These are phyloP conservation scores for Trachymyrmex septentrionalis DNA, from an alignment of 1,140 invertebrate genomes.

Conservation along the genomic window DNA sequence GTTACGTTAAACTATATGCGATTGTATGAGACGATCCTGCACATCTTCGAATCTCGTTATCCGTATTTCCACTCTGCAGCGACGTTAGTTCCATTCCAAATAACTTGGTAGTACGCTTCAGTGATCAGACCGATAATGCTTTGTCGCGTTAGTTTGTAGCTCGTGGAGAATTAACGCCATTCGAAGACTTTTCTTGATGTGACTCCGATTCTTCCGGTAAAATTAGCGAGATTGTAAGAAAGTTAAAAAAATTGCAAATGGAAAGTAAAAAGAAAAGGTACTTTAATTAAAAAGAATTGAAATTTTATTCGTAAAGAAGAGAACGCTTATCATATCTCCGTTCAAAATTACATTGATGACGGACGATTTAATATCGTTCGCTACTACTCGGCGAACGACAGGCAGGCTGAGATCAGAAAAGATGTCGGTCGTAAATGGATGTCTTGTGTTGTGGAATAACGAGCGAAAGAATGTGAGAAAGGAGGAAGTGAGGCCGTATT, in stretches of 20 bases:
- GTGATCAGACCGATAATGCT: constrained; percentile 55
- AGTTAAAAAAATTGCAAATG: neutral
- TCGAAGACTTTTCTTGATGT: constrained; percentile 16
- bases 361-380: constrained; percentile 48
- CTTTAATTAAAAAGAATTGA: neutral
- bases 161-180: constrained; percentile 15
- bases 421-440: constrained; percentile 62
- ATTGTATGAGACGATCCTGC: constrained; percentile 16
- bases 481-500: constrained; percentile 29
- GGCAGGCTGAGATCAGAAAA: constrained; percentile 25
- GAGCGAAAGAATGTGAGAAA: constrained; percentile 53
- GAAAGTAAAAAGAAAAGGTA: too few species aligned
- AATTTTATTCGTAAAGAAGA: neutral
- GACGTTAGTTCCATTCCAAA: constrained; percentile 68
- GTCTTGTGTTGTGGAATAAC: constrained; percentile 64
- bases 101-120: constrained; percentile 64
- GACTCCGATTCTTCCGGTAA: constrained; percentile 1
- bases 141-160: constrained; percentile 26
- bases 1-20: constrained; percentile 42
- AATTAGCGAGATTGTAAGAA: neutral
- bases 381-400: constrained; percentile 1
- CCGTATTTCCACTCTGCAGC: constrained; percentile 53
- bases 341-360: constrained; percentile 23
- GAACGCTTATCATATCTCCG: neutral
- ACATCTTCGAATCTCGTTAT: constrained; percentile 67